Conservation (phyloP, 2,888 invertebrate genomes). For the Zygaena filipendulae region DNA sequence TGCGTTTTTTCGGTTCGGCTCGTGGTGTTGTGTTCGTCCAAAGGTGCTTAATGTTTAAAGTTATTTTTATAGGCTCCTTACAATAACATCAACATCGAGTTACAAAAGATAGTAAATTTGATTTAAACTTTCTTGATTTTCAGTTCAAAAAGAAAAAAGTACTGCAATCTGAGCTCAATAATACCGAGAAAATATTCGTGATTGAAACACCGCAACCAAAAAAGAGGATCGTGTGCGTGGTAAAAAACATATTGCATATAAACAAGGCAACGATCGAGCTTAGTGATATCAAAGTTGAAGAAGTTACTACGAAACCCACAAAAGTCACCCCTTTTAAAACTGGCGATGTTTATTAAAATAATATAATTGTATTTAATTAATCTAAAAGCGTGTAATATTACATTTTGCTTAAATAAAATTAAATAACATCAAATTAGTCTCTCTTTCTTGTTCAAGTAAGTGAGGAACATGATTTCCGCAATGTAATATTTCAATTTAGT, state of each 20-base stretch:
- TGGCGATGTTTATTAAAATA: constrained; percentile 22
- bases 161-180: constrained; percentile 28
- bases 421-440: too few species aligned
- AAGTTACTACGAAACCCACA: constrained; percentile 46
- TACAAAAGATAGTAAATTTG: too few species aligned
- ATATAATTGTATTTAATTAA: constrained; percentile 1
- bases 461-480: too few species aligned
- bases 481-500: too few species aligned
- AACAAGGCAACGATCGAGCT: constrained; percentile 47
- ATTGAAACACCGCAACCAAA: constrained; percentile 42
- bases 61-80: too few species aligned
- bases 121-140: too few species aligned
- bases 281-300: constrained; percentile 39
- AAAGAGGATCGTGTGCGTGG: constrained; percentile 33
- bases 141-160: constrained; percentile 32
- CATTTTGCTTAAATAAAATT: not conserved
- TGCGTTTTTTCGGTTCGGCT: constrained; percentile 50
- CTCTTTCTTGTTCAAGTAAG: too few species aligned
- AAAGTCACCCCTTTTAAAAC: constrained; percentile 47
- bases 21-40: constrained; percentile 49
- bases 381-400: too few species aligned
- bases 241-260: constrained; percentile 48
- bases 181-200: constrained; percentile 49
- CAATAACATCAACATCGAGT: too few species aligned
- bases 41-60: too few species aligned